Conservation (phyloP, 1,140 invertebrate species). For the Halictus rubicundus region DNA sequence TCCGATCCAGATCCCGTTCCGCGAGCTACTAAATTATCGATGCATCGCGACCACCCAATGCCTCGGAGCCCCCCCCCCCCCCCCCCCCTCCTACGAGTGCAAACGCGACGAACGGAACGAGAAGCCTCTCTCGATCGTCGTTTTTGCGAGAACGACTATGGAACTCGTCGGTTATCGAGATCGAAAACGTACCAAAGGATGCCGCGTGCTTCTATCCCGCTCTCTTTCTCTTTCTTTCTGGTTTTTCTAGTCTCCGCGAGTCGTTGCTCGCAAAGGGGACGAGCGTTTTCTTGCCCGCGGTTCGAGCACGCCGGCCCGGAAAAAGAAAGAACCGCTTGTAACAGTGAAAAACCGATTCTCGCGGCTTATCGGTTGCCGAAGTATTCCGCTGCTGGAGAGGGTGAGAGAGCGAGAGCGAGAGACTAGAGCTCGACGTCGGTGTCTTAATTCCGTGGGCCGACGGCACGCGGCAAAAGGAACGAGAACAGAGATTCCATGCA, state of each 20-base stretch:
- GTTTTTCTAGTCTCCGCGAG: neutral
- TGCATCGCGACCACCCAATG: conserved; percentile 1
- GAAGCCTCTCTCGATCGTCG: neutral
- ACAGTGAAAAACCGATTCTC: neutral
- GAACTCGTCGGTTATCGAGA: too few species aligned
- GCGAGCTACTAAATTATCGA: conserved; percentile 13
- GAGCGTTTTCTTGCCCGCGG: neutral
- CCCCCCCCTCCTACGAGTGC: neutral
- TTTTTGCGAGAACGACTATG: neutral
- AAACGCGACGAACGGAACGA: neutral
- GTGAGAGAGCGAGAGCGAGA: neutral
- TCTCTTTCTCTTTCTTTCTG: too few species aligned
- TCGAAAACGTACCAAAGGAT: too few species aligned
- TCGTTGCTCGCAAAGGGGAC: neutral
- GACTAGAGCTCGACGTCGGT: conserved; percentile 49
- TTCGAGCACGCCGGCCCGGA: neutral
- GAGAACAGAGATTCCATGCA: conserved; percentile 61
- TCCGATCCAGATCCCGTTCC: neutral
- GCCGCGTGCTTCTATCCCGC: too few species aligned
- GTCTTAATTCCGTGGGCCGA: conserved; percentile 68
- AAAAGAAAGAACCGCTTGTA: neutral
- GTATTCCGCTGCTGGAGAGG: conserved; percentile 1
- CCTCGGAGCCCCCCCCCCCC: neutral
- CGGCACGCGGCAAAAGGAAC: conserved; percentile 40
- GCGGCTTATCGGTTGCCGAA: conserved; percentile 32